A percentile compares a stretch with the other conserved stretches of the same genome.
Evolutionary conservation across 2,888 invertebrate genomes (phyloP).

Genomic region (Lepeophtheirus nordmannii): DNA sequence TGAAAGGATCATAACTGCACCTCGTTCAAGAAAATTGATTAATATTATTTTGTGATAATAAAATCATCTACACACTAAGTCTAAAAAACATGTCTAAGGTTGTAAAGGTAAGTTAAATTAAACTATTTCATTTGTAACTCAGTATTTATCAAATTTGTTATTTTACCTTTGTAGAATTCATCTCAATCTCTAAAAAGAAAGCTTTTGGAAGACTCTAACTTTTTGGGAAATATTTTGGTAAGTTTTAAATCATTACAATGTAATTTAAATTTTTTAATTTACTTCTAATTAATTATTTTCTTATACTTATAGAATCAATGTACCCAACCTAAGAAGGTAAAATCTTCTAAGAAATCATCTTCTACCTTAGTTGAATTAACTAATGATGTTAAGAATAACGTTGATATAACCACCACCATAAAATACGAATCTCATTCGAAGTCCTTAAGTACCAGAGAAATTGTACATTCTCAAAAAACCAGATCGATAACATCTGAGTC

Average conservation of each 20-base stretch:
- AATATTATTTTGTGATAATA: too few species aligned
- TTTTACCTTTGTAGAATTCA: neutral
- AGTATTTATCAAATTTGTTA: neutral
- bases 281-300: neutral
- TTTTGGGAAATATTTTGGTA: neutral
- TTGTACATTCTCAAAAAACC: too few species aligned
- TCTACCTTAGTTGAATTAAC: too few species aligned
- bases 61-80: too few species aligned
- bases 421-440: too few species aligned
- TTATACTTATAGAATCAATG: conserved; percentile 1
- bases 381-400: too few species aligned
- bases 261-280: neutral
- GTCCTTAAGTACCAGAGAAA: too few species aligned
- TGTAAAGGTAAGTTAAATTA: neutral
- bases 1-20: too few species aligned
- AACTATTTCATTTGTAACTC: neutral
- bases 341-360: neutral
- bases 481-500: too few species aligned
- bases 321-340: neutral
- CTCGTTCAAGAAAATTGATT: too few species aligned
- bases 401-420: too few species aligned
- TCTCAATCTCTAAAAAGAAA: neutral
- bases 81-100: neutral
- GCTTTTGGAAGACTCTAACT: neutral
- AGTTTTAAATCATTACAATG: neutral